phyloP scores from a whole-genome alignment of 2,797 vertebrate species.

The Phrynocephalus guinanensis region DNA sequence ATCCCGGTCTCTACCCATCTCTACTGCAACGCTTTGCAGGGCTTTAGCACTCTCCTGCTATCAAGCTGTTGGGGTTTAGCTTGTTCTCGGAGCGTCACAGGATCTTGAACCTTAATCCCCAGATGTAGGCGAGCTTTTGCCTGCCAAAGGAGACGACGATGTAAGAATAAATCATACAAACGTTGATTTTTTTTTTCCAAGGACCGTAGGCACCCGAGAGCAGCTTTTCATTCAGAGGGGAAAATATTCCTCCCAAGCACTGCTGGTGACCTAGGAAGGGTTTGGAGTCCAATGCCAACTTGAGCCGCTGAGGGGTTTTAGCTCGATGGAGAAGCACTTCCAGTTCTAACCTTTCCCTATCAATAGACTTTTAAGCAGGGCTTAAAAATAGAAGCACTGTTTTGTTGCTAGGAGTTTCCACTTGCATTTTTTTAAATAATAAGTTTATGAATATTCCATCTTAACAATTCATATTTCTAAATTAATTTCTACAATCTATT shows the following conservation, averaged over 20 bases:
- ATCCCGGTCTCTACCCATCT: constrained; percentile 8
- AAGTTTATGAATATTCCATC: too few species aligned
- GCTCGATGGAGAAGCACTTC: too few species aligned
- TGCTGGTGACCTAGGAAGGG: neutral
- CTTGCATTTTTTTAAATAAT: too few species aligned
- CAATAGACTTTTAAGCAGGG: neutral
- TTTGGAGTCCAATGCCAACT: neutral
- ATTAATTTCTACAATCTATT: too few species aligned
- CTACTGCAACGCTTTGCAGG: neutral
- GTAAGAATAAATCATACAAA: neutral
- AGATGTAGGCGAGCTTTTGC: neutral
- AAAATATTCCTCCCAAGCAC: neutral
- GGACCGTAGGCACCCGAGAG: too few species aligned
- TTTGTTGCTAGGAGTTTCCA: neutral
- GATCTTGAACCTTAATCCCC: neutral
- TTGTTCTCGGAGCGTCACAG: neutral
- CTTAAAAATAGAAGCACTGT: neutral
- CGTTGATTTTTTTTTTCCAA: neutral
- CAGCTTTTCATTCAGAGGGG: neutral
- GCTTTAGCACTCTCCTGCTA: neutral
- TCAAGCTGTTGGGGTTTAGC: neutral
- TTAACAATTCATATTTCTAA: too few species aligned
- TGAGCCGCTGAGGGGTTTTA: neutral
- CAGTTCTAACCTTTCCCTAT: neutral
- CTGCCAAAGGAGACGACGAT: neutral